Evolutionary conservation across 2,113 vertebrate species (phyloP), one percentile per base, ranked within the genome.

Genomic region (Variabilichromis moorii): DNA sequence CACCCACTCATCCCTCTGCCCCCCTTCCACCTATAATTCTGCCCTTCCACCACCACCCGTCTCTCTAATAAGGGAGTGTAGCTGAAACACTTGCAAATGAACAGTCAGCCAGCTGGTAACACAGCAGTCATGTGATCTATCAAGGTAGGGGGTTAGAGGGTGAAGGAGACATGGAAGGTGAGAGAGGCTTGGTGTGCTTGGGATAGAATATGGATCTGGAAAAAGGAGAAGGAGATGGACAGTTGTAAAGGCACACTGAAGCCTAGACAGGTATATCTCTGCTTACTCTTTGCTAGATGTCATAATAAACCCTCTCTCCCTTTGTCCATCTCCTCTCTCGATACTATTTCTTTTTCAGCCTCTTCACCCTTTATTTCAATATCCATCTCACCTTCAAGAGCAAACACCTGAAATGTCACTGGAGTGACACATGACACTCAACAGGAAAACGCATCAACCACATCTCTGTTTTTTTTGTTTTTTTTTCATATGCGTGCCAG

Each of bases 61-160:
- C 87, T 91, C 84, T 94, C 87, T 94, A 95, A 94, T 94, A 93
- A 93, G 93, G 86, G 91, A 93, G 90, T 81, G 80, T 91, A 90
- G 87, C 92, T 96, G 94, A 94, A 95, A 94, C 85, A 92, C 93
- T 96, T 96, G 96, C 94, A 96, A 96, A 96, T 96, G 94, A 96
- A 93, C 93, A 92, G 92, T 87, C 88, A 93, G 94, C 94, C 96
- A 96, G 96, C 96, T 96, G 96, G 95, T 95, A 95, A 94, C 94
- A 95, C 93, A 95, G 90, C 88, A 91, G 93, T 92, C 94, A 95
- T 95, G 95, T 96, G 95, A 95, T 95, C 92, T 95, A 93, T 96
- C 94, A 96, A 95, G 93, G 94, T 95, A 95, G 92, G 92, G 91
- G 94, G 94, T 95, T 90, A 89, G 50, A 83, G 90, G 95, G 90